Percentiles rank a stretch among this genome's conserved stretches.
Conservation (phyloP, 2,888 invertebrate species). For the Malacosoma neustria region DNA sequence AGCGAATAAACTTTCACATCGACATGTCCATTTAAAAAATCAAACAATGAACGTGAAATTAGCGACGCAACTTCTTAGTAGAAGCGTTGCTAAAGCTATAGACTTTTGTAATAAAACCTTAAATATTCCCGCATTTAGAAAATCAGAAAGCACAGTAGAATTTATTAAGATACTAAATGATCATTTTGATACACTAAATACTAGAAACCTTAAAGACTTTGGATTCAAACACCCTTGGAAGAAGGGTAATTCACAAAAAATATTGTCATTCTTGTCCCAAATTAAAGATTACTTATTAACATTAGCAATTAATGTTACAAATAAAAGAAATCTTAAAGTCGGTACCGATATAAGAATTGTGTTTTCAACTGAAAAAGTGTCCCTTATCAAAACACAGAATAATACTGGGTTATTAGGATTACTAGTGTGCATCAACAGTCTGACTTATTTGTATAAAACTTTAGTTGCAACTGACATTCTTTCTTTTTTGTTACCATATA, state of each 20-base stretch:
- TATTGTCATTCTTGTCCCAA: slow-evolving; percentile 2
- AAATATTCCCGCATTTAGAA: neutral
- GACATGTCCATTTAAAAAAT: slow-evolving; percentile 5
- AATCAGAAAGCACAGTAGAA: slow-evolving; percentile 1
- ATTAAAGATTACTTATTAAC: slow-evolving; percentile 5
- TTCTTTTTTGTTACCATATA: neutral
- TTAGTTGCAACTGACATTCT: slow-evolving; percentile 4
- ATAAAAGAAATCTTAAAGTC: slow-evolving; percentile 3
- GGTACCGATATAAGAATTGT: slow-evolving; percentile 2
- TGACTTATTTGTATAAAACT: slow-evolving; percentile 3
- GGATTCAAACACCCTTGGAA: slow-evolving; percentile 6
- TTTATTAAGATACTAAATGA: slow-evolving; percentile 7
- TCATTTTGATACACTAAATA: slow-evolving; percentile 5
- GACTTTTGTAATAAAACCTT: slow-evolving; percentile 6
- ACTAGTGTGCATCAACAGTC: slow-evolving; percentile 1
- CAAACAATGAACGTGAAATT: slow-evolving; percentile 6
- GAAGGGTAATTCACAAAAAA: neutral
- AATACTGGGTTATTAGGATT: slow-evolving; percentile 2
- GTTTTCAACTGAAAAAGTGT: slow-evolving; percentile 3
- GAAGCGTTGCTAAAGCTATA: slow-evolving; percentile 10
- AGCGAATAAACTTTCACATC: slow-evolving; percentile 4
- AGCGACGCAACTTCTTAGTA: slow-evolving; percentile 4
- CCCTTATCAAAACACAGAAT: slow-evolving; percentile 1
- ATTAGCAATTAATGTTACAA: slow-evolving; percentile 4
- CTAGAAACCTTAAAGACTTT: slow-evolving; percentile 4